phyloP scores from a whole-genome alignment of 1,140 invertebrate species.

The Drosophila quadrilineata region DNA sequence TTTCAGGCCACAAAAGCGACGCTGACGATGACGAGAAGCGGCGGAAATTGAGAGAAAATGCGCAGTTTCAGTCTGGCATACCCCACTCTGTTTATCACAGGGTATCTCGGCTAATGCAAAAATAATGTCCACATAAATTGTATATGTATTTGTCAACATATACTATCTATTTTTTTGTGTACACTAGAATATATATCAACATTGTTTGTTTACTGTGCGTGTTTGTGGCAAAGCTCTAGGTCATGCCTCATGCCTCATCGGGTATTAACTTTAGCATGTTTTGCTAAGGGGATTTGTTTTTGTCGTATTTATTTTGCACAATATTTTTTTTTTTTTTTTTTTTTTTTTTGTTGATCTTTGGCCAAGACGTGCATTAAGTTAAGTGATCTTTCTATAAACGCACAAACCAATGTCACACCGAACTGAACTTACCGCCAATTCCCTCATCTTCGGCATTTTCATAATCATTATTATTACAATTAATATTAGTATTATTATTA shows the following conservation, averaged over 20 bases:
- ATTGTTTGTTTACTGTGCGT: constrained; percentile 39
- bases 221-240: constrained; percentile 45
- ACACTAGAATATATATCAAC: constrained; percentile 5
- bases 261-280: constrained; percentile 32
- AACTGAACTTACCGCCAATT: constrained; percentile 57
- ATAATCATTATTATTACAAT: constrained; percentile 33
- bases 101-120: constrained; percentile 46
- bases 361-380: constrained; percentile 15
- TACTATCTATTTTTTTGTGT: not conserved
- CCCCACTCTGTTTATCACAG: constrained; percentile 4
- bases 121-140: constrained; percentile 35
- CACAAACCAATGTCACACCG: not conserved
- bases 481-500: not conserved
- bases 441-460: constrained; percentile 55
- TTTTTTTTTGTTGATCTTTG: constrained; percentile 23
- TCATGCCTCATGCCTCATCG: constrained; percentile 38
- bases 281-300: constrained; percentile 18
- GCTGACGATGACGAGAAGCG: too few relatives aligned
- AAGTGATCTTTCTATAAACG: constrained; percentile 8
- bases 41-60: not conserved
- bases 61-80: too few relatives aligned
- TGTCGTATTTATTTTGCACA: constrained; percentile 51
- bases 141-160: not conserved
- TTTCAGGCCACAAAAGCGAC: constrained; percentile 1
- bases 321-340: constrained; percentile 4